Evolutionary conservation across 2,113 vertebrate genomes (phyloP).

Genomic region (Nicator chloris): DNA sequence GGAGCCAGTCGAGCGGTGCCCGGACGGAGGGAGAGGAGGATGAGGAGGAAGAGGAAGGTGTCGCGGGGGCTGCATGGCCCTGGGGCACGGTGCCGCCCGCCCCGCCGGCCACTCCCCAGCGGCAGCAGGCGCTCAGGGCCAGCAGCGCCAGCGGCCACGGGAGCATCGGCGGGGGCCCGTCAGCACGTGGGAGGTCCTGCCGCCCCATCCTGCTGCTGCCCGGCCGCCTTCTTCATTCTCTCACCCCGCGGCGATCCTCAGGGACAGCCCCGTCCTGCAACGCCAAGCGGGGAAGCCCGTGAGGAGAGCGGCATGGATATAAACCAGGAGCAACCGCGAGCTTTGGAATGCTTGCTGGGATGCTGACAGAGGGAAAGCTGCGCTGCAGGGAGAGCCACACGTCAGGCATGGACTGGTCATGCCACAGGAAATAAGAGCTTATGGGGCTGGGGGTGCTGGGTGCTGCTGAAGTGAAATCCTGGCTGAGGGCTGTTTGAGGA

Average conservation of each 20-base stretch:
- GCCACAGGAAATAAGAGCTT: background rate
- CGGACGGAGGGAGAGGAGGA: conserved; percentile 42
- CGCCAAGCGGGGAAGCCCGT: background rate
- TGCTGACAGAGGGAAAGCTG: background rate
- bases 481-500: background rate
- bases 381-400: fast-evolving
- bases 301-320: fast-evolving
- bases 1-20: conserved; percentile 91
- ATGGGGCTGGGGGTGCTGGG: background rate
- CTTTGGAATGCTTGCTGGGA: background rate
- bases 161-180: conserved; percentile 76
- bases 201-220: conserved; percentile 83
- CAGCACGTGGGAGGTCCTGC: conserved; percentile 76
- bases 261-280: conserved; percentile 59
- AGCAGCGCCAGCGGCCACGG: conserved; percentile 72
- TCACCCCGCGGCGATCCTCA: conserved; percentile 21
- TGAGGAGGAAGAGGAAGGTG: conserved; percentile 56
- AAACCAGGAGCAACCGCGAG: background rate
- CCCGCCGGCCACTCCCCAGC: conserved; percentile 58
- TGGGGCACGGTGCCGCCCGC: conserved; percentile 31
- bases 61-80: background rate
- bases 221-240: conserved; percentile 79
- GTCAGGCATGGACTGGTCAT: fast-evolving
- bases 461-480: background rate
- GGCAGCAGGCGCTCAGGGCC: conserved; percentile 73